Conservation (phyloP, 2,888 invertebrate species). For the Eucera pruinosa region DNA sequence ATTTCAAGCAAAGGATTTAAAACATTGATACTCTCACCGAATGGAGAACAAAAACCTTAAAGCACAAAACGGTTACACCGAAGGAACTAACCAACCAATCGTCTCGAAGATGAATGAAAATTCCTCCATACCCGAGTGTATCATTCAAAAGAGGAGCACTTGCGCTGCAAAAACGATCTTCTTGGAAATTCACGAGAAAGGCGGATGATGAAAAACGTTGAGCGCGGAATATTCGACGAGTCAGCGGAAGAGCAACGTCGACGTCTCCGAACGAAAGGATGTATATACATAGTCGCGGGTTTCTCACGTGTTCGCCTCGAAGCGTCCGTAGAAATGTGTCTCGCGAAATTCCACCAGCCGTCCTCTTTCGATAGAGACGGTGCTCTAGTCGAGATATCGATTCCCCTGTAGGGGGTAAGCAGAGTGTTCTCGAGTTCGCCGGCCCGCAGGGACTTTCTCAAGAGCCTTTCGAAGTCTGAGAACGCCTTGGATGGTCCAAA, state of each 20-base stretch:
- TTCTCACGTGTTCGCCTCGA: conserved; percentile 33
- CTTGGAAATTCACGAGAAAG: conserved; percentile 10
- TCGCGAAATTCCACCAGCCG: conserved; percentile 53
- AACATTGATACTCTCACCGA: no score
- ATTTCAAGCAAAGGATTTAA: no score
- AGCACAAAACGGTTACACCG: no score
- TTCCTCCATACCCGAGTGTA: background rate
- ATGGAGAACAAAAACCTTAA: no score
- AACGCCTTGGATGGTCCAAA: conserved; percentile 54
- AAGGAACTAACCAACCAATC: no score
- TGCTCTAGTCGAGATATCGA: conserved; percentile 61
- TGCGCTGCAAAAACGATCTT: background rate
- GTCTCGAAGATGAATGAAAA: background rate
- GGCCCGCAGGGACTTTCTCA: conserved; percentile 50
- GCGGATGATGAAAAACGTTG: conserved; percentile 22
- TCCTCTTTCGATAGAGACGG: conserved; percentile 47
- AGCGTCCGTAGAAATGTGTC: conserved; percentile 44
- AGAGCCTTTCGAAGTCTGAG: conserved; percentile 67
- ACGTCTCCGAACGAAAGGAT: background rate
- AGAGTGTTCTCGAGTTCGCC: conserved; percentile 58
- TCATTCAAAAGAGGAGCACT: conserved; percentile 2
- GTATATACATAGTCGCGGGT: background rate
- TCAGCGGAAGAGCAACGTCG: conserved; percentile 39
- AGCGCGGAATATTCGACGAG: conserved; percentile 22
- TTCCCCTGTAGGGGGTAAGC: conserved; percentile 38